Evolutionary conservation across 2,113 vertebrate genomes (phyloP), one percentile per base, ranked within the genome.

Genomic region (Brachionichthys hirsutus): DNA sequence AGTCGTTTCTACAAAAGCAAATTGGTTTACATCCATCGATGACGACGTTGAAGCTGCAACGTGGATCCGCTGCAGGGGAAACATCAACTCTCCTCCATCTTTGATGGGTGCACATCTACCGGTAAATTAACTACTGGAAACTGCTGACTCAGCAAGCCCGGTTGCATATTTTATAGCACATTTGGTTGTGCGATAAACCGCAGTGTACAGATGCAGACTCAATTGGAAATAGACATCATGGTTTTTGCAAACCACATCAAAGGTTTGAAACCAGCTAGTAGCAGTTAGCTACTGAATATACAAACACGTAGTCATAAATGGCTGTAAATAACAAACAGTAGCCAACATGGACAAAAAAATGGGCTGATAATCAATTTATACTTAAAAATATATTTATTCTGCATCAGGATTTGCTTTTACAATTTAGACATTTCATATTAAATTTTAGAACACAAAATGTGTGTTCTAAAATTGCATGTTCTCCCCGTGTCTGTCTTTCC

Each of bases 101-200:
- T 64, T 34, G 43, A 4, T 61, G 19, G 44, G 14, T 49, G n/a
- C 34, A 22, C 22, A 41, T 30, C 24, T 30, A n/a, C n/a, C n/a
- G n/a, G n/a, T n/a, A 30, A 8, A 30, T 30, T 4, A 30, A 30
- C 24, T 30, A 8, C 24, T 30, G 24, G 24, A 73, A 61, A 51
- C 15, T 57, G 59, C 53, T 75, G 35, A 70, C 17, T 4, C 9
- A 4, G 24, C 34, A 2, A 15, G 9, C 22, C 9, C 19, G 24
- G 22, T 36, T n/a, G 35, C 19, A 42, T 59, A 30, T 45, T 66
- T 80, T 42, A 56, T 18, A 35, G 9, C 38, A 30, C 34, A 40
- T 51, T 17, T 59, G 12, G n/a, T 76, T 78, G 62, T 54, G 42
- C 64, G 72, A 81, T 64, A 34, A 52, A 48, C 5, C 6, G 17